Evolutionary conservation across 2,888 invertebrate genomes (phyloP), one percentile per base, ranked within the genome.

Genomic region (Drosophila putrida): DNA sequence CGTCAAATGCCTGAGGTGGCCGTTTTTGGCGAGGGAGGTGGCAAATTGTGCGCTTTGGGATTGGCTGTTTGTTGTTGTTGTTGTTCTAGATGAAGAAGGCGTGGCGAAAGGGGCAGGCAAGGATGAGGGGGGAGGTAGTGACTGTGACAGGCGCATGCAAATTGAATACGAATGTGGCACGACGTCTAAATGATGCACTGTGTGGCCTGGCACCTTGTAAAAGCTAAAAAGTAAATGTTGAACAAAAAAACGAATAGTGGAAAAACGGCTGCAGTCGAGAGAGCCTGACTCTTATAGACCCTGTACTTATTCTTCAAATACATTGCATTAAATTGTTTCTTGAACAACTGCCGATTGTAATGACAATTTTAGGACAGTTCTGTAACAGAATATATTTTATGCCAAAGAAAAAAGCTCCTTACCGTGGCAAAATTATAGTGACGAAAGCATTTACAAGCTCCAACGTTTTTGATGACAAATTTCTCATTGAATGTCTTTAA

Each of bases 181-280:
- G 75, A 60, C 65, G 65, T 75, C 76, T 66, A 75, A 75, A 75
- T 62, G 71, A 71, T 75, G 50, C 66, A 75, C 49, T 58, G 57
- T 61, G 70, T 70, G 54, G 63, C 57, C 55, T 51, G 57, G 70
- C 74, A 71, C 71, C 74, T 71, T 58, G 55, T 38, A 38, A 25
- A 36, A 70, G 31, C 43, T 11, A 57, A 6, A 51, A 43, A 9
- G 28, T 5, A 31, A 31, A 41, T 39, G 39, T 33, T 4, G 27
- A 33, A 39, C 27, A 31, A 20, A 9, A 9, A 44, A 27, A 36
- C 38, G 38, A 43, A 71, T 35, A 43, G 2, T n/a, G 15, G 13
- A 62, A 35, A 27, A 59, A 59, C 25, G 9, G 36, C 20, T 20
- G 3, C 20, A 20, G 20, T 20, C 20, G 20, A 20, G 20, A 2